Percentiles rank a stretch among this genome's conserved stretches.
phyloP scores from a whole-genome alignment of 2,113 vertebrate species.

The Megaceryle torquata region DNA sequence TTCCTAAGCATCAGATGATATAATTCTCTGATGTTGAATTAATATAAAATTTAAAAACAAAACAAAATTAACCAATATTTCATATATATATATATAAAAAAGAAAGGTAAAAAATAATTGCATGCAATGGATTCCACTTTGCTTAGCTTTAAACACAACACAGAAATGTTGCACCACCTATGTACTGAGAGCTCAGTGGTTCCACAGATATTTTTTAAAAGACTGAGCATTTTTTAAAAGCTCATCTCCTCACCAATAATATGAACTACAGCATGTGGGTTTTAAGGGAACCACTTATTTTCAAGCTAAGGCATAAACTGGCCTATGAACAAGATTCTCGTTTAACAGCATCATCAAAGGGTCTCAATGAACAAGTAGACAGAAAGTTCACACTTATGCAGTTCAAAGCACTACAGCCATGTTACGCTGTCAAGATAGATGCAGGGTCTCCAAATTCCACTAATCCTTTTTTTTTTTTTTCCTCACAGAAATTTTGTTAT shows the following conservation, averaged over 20 bases:
- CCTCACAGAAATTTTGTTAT: not conserved
- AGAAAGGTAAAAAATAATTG: not conserved
- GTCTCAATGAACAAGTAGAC: not conserved
- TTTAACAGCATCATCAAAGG: slow-evolving; percentile 44
- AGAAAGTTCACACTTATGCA: not conserved
- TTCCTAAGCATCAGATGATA: not conserved
- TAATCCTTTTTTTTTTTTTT: not conserved
- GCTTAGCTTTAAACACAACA: not conserved
- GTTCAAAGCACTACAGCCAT: not conserved
- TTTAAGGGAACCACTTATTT: slow-evolving; percentile 52
- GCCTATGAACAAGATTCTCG: slow-evolving; percentile 3
- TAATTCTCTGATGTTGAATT: not conserved
- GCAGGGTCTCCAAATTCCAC: not conserved
- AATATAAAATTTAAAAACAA: not conserved
- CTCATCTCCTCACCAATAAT: not conserved
- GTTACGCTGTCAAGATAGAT: not conserved
- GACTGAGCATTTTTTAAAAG: not conserved
- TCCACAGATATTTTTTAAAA: not conserved
- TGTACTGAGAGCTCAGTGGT: not conserved
- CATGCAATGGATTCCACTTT: not conserved
- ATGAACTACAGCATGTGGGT: not conserved
- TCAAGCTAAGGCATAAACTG: slow-evolving; percentile 25
- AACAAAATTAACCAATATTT: not conserved
- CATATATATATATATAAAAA: too few relatives aligned
- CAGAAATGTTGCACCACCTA: not conserved